Evolutionary conservation across 2,888 invertebrate species (phyloP), one percentile per base, ranked within the genome.

Genomic region (Eristalinus aeneus): DNA sequence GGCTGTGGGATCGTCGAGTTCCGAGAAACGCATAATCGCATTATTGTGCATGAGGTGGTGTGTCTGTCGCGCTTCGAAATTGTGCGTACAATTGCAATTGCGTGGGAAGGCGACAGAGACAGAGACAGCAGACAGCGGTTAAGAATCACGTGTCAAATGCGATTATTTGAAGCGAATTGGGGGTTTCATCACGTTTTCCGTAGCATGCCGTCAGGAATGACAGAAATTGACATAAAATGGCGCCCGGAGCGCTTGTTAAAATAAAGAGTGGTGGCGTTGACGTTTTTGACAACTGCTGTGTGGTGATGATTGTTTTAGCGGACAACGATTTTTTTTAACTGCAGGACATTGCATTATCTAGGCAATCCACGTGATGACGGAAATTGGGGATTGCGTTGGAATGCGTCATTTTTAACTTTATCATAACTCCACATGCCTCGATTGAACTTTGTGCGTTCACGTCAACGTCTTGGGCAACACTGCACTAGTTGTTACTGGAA

Each of bases 141-240:
- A 73, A 81, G 81, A 73, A 81, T 81, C 85, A 85, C 85, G 85
- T 85, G 85, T 77, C 81, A 85, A 81, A 76, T 73, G 76, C 68
- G 72, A 68, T 74, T 81, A 69, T 85, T 76, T 68, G 32, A 60
- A 64, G 76, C 67, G 20, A 72, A 85, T 61, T 64, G 69, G 64
- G 46, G 65, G 64, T 75, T 75, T 81, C 69, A 71, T 75, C 82
- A 82, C 82, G 82, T 82, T 82, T 77, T 39, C 82, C 34, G 22
- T 56, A 11, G 23, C 56, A 56, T 12, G 23, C 56, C 11, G 23
- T 11, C 12, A 56, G 22, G 23, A 56, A 23, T 23, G 23, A 56
- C 23, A 23, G 22, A 22, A 56, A 56, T 12, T 23, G 23, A 56
- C 23, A 23, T 11, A 22, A 56, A 56, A 16, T n/a, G 5, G 16